These are phyloP conservation scores for Phengaris arion DNA, from an alignment of 2,888 invertebrate genomes.

Conservation along the genomic window DNA sequence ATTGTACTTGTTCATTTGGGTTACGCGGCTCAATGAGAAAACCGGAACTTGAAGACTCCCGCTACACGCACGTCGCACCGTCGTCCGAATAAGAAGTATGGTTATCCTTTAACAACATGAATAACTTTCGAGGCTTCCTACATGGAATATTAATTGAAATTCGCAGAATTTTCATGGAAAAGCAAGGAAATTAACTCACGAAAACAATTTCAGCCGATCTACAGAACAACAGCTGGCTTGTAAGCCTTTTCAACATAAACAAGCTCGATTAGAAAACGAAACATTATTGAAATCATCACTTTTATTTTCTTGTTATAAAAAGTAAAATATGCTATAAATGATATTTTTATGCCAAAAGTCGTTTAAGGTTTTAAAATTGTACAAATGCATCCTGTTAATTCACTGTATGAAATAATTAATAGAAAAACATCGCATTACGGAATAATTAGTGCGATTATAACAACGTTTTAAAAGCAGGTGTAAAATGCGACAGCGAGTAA, in stretches of 20 bases:
- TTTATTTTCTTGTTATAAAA: background rate
- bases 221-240: background rate
- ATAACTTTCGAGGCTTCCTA: too few relatives aligned
- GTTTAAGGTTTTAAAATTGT: background rate
- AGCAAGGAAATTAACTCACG: too few relatives aligned
- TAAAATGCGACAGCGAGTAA: conserved; percentile 61
- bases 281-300: conserved; percentile 2
- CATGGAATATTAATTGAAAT: too few relatives aligned
- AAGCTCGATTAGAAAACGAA: background rate
- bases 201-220: background rate
- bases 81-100: background rate
- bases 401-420: conserved; percentile 32
- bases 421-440: conserved; percentile 41
- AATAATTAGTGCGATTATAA: conserved; percentile 72
- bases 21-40: background rate
- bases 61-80: background rate
- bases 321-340: background rate
- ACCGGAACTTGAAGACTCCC: conserved; percentile 2
- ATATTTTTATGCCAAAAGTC: background rate
- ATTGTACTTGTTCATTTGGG: background rate
- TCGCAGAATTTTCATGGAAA: too few relatives aligned
- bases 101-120: too few relatives aligned
- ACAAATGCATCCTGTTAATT: conserved; percentile 11
- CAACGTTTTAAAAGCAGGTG: conserved; percentile 74
- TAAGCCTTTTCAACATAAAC: background rate